Conservation (phyloP, 2,888 invertebrate species). For the Melangyna quadrimaculata region DNA sequence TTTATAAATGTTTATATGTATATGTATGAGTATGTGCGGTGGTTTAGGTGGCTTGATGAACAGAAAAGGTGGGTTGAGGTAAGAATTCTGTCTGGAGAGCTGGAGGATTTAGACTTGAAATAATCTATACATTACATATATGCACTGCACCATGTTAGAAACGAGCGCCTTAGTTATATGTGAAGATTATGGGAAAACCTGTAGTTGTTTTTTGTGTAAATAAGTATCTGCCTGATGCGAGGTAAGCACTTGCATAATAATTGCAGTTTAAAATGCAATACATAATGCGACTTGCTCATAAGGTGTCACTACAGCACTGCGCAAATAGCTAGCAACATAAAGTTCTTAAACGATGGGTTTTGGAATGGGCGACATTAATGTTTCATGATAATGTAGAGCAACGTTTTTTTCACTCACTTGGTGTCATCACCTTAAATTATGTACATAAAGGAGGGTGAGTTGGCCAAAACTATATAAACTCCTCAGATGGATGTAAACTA, state of each 20-base stretch:
- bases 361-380: conserved; percentile 1
- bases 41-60: not conserved
- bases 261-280: conserved; percentile 36
- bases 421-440: conserved; percentile 19
- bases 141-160: not conserved
- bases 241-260: conserved; percentile 47
- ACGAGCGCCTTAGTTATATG: not conserved
- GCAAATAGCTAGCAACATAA: conserved; percentile 16
- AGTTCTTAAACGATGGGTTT: not conserved
- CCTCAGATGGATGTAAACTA: not conserved
- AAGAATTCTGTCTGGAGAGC: conserved; percentile 9
- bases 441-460: no score
- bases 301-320: conserved; percentile 32
- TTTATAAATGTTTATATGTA: not conserved
- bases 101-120: not conserved
- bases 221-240: not conserved
- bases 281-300: conserved; percentile 34
- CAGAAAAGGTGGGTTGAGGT: conserved; percentile 8
- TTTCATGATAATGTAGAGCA: conserved; percentile 38
- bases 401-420: not conserved
- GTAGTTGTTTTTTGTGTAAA: not conserved
- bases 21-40: not conserved
- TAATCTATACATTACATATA: not conserved
- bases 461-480: not conserved
- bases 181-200: conserved; percentile 38